Base-by-base conservation (phyloP, 2,797 vertebrate genomes). In the Cryptoprocta ferox region DNA sequence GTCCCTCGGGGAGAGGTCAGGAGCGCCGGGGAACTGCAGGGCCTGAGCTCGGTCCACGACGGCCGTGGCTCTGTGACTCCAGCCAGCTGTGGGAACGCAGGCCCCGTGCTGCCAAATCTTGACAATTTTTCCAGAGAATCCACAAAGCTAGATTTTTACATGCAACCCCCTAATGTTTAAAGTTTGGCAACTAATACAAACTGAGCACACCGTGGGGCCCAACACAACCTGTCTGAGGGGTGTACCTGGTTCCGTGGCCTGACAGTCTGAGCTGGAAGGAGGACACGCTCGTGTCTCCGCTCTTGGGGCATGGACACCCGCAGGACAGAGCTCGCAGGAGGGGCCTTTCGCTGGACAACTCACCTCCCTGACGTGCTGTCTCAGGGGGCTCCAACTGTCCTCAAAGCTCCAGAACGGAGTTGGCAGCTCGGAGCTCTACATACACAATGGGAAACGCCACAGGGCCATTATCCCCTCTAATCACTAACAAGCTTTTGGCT, bases 401-500 rank as follows among this genome's bases (percentile, higher is more conserved):
- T 59, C 70, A 50, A 78, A 94, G 50, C n/a, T 59, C 59, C 48
- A 28, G 56, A 48, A 61, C 10, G 80, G 19, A 61, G 79, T 0
- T 82, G 71, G 89, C 83, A 87, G 53, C 89, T 45, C 78, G 6
- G 35, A 80, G 85, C 42, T 45, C 50, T 39, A 2, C 32, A 53
- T 35, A 61, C 65, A 94, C 37, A 92, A 35, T 30, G 56, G 87
- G 86, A 85, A 70, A 76, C 61, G 66, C 79, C 87, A 85, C 3
- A 26, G 59, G 78, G 71, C 89, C 79, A 73, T 78, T 66, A 73
- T 53, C 48, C 89, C 35, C 42, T 83, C 95, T 88, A 66, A 82
- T 96, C 91, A 88, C 93, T 85, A 90, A 90, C 73, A 66, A 96
- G 93, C 83, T 63, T 76, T 66, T 87, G 93, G 94, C 84, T 94